A percentile compares a stretch with the other conserved stretches of the same genome.
Evolutionary conservation across 1,140 invertebrate species (phyloP).

Genomic region (Harpegnathos saltator): DNA sequence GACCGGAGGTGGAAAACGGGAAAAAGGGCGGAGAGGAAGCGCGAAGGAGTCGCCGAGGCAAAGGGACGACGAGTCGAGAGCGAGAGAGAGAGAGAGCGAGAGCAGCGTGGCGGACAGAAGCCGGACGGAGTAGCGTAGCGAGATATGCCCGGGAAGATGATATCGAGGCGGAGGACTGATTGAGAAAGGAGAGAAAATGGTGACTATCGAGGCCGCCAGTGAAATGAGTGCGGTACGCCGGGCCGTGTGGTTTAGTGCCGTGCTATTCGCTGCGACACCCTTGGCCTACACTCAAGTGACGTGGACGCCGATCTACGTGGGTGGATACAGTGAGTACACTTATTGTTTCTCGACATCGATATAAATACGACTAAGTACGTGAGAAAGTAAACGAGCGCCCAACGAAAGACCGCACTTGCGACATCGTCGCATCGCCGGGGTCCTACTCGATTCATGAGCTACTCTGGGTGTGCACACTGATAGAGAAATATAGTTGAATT

Average conservation of each 20-base stretch:
- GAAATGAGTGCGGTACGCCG: conserved; percentile 75
- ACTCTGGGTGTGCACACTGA: too few relatives aligned
- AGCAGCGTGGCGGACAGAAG: conserved; percentile 25
- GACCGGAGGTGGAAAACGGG: background rate
- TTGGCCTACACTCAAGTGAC: conserved; percentile 80
- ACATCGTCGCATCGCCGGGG: too few relatives aligned
- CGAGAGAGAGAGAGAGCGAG: background rate
- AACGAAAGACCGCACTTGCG: too few relatives aligned
- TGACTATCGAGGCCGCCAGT: conserved; percentile 73
- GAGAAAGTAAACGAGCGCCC: too few relatives aligned
- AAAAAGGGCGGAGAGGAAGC: background rate
- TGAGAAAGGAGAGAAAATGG: conserved; percentile 79
- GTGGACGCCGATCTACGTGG: conserved; percentile 84
- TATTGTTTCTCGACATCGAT: background rate
- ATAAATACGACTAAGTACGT: too few relatives aligned
- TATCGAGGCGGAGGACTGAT: conserved; percentile 78
- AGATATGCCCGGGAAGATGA: conserved; percentile 77
- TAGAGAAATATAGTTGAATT: too few relatives aligned
- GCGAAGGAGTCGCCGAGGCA: too few relatives aligned
- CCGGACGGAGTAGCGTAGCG: background rate
- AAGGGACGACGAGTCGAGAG: background rate
- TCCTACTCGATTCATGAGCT: too few relatives aligned
- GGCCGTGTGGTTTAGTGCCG: conserved; percentile 78
- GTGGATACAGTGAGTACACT: conserved; percentile 81
- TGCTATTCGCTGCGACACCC: conserved; percentile 76